Base-by-base conservation (phyloP, 2,113 vertebrate genomes). In the Tupaia tana region DNA sequence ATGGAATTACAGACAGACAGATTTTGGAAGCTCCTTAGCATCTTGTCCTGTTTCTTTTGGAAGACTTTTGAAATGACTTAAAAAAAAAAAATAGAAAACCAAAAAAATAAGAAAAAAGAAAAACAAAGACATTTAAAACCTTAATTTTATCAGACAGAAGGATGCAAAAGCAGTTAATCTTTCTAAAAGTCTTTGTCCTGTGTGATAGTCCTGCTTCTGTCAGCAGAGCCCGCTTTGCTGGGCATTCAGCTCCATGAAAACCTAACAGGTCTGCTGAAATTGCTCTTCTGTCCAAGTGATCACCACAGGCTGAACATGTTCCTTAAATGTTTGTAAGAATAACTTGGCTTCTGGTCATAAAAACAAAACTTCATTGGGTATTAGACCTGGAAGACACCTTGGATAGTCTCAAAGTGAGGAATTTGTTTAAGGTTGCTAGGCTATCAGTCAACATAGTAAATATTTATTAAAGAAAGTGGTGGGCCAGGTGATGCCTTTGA, bases 51-150 rank as follows among this genome's bases (percentile, higher is more conserved):
- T 4, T 6, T 54, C 13, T 56, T 59, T 7, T 43, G 25, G 84
- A 84, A 31, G 29, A 4, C 84, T 93, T 91, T 88, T 81, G 64
- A 95, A 93, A 34, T 77, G 3, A 2, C 8, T 94, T 95, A 91
- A 89, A 91, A 93, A 89, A 91, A 93, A 63, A 43, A 43, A 43
- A 43, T 43, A 43, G 43, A 43, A 43, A 43, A 43, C 43, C 43
- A 43, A 43, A 43, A 43, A 43, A 43, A 43, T 43, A 43, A 43
- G 43, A 43, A 43, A 43, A 43, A 43, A 43, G 43, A 43, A 43
- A 43, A 43, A 43, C 43, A 43, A 43, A 43, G 43, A 43, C 43
- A 43, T 43, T 4, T 71, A 85, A 77, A 84, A 56, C 1, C 27
- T 74, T 27, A 77, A 34, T 59, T 56, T 89, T 67, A 67, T 84